phyloP scores from a whole-genome alignment of 2,888 invertebrate species.

The Ectobius pallidus region DNA sequence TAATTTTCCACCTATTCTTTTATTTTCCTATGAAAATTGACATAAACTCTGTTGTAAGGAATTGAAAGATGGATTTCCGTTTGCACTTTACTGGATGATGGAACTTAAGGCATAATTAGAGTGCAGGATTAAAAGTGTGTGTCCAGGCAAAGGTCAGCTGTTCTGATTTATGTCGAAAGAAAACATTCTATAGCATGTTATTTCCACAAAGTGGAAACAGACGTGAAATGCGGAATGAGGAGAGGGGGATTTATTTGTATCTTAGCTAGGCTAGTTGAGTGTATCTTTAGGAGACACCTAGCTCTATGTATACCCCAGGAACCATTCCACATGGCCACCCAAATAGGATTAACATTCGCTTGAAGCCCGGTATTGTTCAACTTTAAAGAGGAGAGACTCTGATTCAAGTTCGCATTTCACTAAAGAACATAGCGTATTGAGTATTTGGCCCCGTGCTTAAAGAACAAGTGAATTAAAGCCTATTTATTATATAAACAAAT shows the following conservation, averaged over 20 bases:
- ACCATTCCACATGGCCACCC: slow-evolving; percentile 7
- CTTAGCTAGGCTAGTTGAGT: slow-evolving; percentile 6
- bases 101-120: no score
- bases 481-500: no score
- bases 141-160: no score
- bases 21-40: no score
- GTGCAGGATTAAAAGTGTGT: no score
- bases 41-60: no score
- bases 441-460: not conserved
- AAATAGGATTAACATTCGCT: slow-evolving; percentile 19
- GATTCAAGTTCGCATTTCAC: not conserved
- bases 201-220: not conserved
- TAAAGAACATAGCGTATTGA: not conserved
- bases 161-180: no score
- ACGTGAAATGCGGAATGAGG: not conserved
- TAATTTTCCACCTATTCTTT: no score
- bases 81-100: no score
- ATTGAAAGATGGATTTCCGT: no score
- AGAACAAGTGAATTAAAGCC: not conserved
- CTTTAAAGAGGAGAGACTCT: slow-evolving; percentile 2
- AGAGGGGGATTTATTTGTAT: slow-evolving; percentile 9
- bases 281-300: slow-evolving; percentile 20
- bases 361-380: not conserved
- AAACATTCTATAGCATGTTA: no score
- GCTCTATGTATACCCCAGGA: slow-evolving; percentile 4